Base-by-base conservation (phyloP, 2,797 vertebrate genomes). In the Nyctibius grandis region DNA sequence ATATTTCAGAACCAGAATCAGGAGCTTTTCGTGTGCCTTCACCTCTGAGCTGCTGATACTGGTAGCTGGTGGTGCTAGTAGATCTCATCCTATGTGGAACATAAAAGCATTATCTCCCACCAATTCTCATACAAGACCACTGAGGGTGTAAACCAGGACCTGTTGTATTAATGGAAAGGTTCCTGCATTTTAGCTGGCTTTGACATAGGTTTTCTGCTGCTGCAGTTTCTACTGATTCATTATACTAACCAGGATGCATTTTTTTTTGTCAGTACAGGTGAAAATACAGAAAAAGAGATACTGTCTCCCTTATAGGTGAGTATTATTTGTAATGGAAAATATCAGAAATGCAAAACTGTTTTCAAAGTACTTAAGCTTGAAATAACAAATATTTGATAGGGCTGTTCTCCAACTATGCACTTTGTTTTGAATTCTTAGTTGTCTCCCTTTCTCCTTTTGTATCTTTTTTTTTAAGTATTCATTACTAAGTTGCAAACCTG, bases 401-500 rank as follows among this genome's bases (percentile, higher is more conserved):
- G 34, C 29, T 96, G 48, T 73, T 90, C 48, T 75, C 33, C 36
- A 57, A 68, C 42, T 74, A 68, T 67, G 82, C 34, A 48, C 40
- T 85, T 86, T 81, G 57, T 42, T 90, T 95, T 76, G 44, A 92
- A 85, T 88, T 83, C 40, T 79, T 75, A 79, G 17, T 53, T 94
- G n/a, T 73, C 61, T 85, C 26, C 34, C 44, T 88, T 26, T 76
- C 76, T 94, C 81, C 26, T 67, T 88, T 67, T 42, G 48, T 48
- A 60, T 67, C 1, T 9, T 2, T n/a, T 86, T 88, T 93, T 89
- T 83, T 80, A 86, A 88, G 31, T 44, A 94, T 79, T 94, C 85
- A 59, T 76, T 73, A 85, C n/a, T 70, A 45, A 85, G 45, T 87
- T 87, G 85, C 53, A 96, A 91, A 92, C 38, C 45, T 91, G 89